phyloP scores from a whole-genome alignment of 2,797 vertebrate genomes.

The Enteromius thamalakanensis region DNA sequence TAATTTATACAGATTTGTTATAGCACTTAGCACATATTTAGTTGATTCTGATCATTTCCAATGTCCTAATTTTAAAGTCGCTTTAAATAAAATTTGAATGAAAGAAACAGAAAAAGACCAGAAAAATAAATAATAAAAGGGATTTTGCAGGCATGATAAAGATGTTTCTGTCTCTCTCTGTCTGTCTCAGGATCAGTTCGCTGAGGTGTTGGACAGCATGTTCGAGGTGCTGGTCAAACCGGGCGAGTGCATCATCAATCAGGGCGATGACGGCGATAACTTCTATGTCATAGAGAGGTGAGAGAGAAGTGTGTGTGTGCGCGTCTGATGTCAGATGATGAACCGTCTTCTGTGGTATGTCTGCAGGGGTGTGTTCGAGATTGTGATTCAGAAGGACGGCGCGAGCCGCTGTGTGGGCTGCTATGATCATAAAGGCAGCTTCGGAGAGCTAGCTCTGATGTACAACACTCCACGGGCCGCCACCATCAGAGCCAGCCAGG shows the following conservation, averaged over 20 bases:
- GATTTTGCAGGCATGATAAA: too few species aligned
- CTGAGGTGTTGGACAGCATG: constrained; percentile 94
- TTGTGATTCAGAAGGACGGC: constrained; percentile 85
- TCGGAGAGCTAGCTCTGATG: constrained; percentile 95
- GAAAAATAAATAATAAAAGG: too few species aligned
- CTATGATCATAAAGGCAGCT: constrained; percentile 93
- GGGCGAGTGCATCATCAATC: constrained; percentile 92
- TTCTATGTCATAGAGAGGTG: constrained; percentile 94
- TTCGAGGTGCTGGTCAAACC: constrained; percentile 90
- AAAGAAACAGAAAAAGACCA: too few species aligned
- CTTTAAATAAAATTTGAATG: too few species aligned
- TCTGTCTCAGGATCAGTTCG: constrained; percentile 86
- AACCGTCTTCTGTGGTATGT: background rate
- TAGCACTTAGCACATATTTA: too few species aligned
- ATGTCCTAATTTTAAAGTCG: too few species aligned
- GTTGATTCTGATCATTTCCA: too few species aligned
- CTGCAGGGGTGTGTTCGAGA: constrained; percentile 89
- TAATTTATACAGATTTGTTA: too few species aligned
- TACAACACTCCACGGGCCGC: constrained; percentile 96
- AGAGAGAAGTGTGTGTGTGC: background rate
- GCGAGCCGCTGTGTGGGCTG: constrained; percentile 83
- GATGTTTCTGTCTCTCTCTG: background rate
- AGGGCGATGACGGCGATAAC: constrained; percentile 95
- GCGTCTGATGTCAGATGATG: background rate
- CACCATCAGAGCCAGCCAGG: constrained; percentile 87